A percentile compares a stretch with the other conserved stretches of the same genome.
These are phyloP conservation scores for Ormyrus labotus DNA, from an alignment of 2,888 invertebrate genomes.

Conservation along the genomic window DNA sequence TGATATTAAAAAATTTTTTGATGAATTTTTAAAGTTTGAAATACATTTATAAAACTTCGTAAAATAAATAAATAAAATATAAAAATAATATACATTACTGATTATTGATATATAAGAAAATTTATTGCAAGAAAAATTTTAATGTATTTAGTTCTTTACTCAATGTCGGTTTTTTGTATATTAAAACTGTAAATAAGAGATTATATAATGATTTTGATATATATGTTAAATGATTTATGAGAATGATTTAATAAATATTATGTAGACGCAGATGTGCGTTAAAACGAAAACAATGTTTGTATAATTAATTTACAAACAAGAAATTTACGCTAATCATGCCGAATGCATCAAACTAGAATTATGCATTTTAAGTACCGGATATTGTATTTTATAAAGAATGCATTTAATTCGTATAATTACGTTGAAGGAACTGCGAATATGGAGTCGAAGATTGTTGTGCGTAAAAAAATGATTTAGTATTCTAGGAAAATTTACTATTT, in stretches of 20 bases:
- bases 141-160: slow-evolving; percentile 12
- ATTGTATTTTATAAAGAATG: neutral
- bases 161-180: slow-evolving; percentile 37
- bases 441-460: neutral
- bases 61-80: neutral
- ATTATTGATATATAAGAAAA: neutral
- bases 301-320: slow-evolving; percentile 9
- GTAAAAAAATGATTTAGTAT: slow-evolving; percentile 23
- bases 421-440: neutral
- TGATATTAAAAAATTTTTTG: slow-evolving; percentile 1
- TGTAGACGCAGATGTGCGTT: slow-evolving; percentile 1
- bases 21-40: neutral
- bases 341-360: neutral
- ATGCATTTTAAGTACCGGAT: slow-evolving; percentile 11
- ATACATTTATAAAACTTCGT: neutral
- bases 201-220: slow-evolving; percentile 27
- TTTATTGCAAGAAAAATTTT: neutral
- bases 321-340: neutral
- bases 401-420: slow-evolving; percentile 15
- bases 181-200: slow-evolving; percentile 52
- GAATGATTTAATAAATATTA: slow-evolving; percentile 41
- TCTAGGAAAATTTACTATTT: slow-evolving; percentile 34
- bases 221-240: slow-evolving; percentile 53
- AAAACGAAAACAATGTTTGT: slow-evolving; percentile 23
- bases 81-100: neutral